These are phyloP conservation scores for Pseudorectes ferrugineus DNA, from an alignment of 2,113 vertebrate genomes.

Conservation along the genomic window DNA sequence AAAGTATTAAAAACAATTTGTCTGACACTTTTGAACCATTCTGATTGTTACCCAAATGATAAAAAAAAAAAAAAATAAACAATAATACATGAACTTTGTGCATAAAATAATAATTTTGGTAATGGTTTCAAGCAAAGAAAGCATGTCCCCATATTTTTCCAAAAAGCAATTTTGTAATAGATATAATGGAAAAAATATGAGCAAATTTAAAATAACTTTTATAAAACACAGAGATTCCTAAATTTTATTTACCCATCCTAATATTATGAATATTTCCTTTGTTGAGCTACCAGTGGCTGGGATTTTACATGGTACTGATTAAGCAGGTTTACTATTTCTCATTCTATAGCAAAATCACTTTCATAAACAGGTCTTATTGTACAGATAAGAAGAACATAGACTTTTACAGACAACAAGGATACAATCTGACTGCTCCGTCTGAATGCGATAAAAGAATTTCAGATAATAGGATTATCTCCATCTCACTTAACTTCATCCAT, in stretches of 20 bases:
- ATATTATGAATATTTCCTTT: not conserved
- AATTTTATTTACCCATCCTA: not conserved
- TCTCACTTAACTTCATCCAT: not conserved
- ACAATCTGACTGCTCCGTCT: not conserved
- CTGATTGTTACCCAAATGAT: not conserved
- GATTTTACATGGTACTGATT: not conserved
- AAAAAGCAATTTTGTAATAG: not conserved
- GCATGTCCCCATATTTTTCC: not conserved
- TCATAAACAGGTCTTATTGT: not conserved
- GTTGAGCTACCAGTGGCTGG: not conserved
- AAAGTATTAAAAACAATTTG: not conserved
- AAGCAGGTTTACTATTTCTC: not conserved
- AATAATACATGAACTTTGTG: not conserved
- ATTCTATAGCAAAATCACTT: not conserved
- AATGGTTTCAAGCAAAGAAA: not conserved
- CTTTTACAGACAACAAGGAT: not conserved
- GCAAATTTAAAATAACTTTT: not conserved
- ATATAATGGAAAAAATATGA: not conserved
- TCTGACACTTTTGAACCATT: not conserved
- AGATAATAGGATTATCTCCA: conserved; percentile 4
- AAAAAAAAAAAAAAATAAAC: not conserved
- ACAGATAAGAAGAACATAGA: not conserved
- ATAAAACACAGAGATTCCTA: not conserved
- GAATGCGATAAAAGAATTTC: not conserved
- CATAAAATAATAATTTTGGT: not conserved